Base-by-base conservation (phyloP, 2,113 vertebrate genomes). In the Aspidoscelis tigris region DNA sequence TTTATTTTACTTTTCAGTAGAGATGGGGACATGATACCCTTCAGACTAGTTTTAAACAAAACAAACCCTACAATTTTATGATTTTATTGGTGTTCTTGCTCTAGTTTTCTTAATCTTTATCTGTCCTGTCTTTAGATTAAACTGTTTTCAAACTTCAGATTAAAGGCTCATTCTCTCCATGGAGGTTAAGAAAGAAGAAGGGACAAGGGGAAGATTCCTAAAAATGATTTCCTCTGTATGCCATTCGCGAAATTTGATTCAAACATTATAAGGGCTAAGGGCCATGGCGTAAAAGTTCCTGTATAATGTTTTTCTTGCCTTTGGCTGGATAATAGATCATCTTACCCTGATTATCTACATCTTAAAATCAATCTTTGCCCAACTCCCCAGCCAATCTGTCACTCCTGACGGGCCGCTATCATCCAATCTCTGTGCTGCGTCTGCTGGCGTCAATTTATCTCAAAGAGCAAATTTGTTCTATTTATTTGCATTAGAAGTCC, bases 291-390 rank as follows among this genome's bases (percentile, higher is more conserved):
- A 64, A 69, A 83, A 41, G 75, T 77, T 77, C 44, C 8, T 26
- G 41, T 47, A 41, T 65, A 41, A 76, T 21, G 1, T 69, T 64
- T 82, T n/a, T 78, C 82, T 16, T 50, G 50, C 76, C 68, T 76
- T 72, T 18, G 26, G 16, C 18, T 43, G 76, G 47, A 72, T 14
- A 66, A 47, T 73, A 65, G 21, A 82, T 77, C 66, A 66, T 86
- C 77, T 76, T 53, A 24, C 66, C 18, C 0, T 70, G 12, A 7
- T 39, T 80, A 33, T 58, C 75, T 80, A 41, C 61, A 41, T 71
- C 79, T 66, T 0, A 0, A 73, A 68, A 7, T 22, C 3, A 2
- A 39, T 70, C 70, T 0, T 0, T 4, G 50, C 21, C 65, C 14
- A 3, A 26, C 61, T 81, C 65, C 44, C 0, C 0, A 0, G 3